Conservation (phyloP, 1,140 invertebrate genomes). For the Drosophila oshimai region DNA sequence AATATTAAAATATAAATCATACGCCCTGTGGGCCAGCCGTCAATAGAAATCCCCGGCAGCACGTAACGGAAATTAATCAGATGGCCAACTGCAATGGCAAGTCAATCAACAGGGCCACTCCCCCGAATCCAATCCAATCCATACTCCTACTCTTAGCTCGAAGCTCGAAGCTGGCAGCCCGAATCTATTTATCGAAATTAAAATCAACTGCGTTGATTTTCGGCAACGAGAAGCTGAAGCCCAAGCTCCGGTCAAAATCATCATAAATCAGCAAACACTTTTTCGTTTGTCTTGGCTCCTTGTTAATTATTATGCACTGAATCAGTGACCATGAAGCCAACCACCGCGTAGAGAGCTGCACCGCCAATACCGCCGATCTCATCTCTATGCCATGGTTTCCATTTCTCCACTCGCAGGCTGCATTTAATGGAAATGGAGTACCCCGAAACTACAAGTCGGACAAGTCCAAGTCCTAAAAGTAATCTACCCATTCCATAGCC, state of each 20-base stretch:
- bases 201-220: background rate
- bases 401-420: too few relatives aligned
- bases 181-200: slow-evolving; percentile 10
- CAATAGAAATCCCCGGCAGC: background rate
- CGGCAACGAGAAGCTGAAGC: background rate
- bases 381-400: slow-evolving; percentile 3
- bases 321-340: slow-evolving; percentile 73
- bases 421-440: background rate
- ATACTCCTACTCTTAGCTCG: too few relatives aligned
- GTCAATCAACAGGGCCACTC: slow-evolving; percentile 24
- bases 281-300: slow-evolving; percentile 17
- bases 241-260: slow-evolving; percentile 40
- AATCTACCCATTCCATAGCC: too few relatives aligned
- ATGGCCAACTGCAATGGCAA: background rate
- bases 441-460: background rate
- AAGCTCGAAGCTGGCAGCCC: too few relatives aligned
- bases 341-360: background rate
- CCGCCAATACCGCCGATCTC: background rate
- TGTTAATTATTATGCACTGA: slow-evolving; percentile 74
- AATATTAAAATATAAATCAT: slow-evolving; percentile 53
- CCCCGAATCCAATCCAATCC: slow-evolving; percentile 1
- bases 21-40: slow-evolving; percentile 13
- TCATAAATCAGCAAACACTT: slow-evolving; percentile 52
- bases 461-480: background rate
- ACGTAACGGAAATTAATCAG: slow-evolving; percentile 17